phyloP scores from a whole-genome alignment of 2,113 vertebrate species.

The Rhinolophus sinicus region DNA sequence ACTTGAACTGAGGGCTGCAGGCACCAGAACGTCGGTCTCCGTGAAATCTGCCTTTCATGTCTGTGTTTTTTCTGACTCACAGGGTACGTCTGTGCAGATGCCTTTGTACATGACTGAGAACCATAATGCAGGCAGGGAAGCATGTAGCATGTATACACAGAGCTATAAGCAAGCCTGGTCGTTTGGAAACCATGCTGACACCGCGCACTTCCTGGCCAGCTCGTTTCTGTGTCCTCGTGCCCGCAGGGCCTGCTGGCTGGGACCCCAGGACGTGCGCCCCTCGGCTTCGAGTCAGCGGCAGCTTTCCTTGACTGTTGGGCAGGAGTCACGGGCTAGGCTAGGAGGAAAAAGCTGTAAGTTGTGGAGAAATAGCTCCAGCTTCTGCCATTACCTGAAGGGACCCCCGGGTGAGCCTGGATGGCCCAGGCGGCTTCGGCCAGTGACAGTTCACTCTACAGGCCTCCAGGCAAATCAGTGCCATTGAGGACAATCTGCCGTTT shows the following conservation, averaged over 20 bases:
- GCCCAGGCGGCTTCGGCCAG: not conserved
- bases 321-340: not conserved
- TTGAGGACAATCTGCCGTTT: not conserved
- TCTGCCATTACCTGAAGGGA: not conserved
- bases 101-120: not conserved
- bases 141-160: not conserved
- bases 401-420: rapidly evolving
- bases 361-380: not conserved
- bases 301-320: not conserved
- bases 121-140: not conserved
- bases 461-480: not conserved
- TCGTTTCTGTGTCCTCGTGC: not conserved
- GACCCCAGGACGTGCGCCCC: not conserved
- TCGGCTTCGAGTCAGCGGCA: not conserved
- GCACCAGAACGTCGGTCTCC: not conserved
- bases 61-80: not conserved
- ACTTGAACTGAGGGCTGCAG: not conserved
- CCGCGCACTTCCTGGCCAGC: rapidly evolving
- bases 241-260: too few relatives aligned
- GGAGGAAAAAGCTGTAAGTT: not conserved
- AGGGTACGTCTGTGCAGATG: not conserved
- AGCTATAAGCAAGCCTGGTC: not conserved
- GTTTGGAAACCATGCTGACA: not conserved
- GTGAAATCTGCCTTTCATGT: too few relatives aligned
- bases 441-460: not conserved